Conservation (phyloP, 2,888 invertebrate species). For the Apodemia hepburni region DNA sequence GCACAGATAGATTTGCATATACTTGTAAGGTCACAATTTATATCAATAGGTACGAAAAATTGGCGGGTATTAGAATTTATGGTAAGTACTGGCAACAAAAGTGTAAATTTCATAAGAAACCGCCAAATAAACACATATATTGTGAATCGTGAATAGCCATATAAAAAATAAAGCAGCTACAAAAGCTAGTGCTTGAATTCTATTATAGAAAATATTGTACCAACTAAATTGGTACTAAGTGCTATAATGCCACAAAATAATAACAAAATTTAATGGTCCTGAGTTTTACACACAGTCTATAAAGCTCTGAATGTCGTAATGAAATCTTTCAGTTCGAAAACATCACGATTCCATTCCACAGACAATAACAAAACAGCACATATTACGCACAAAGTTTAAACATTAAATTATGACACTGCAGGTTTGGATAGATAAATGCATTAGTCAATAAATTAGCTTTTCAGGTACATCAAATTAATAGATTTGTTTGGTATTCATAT, state of each 20-base stretch:
- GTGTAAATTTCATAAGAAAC: constrained; percentile 24
- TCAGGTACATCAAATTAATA: constrained; percentile 30
- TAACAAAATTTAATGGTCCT: constrained; percentile 58
- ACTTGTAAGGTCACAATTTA: neutral
- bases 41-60: neutral
- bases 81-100: constrained; percentile 9
- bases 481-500: constrained; percentile 26
- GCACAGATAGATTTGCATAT: neutral
- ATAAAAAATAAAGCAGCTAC: constrained; percentile 58
- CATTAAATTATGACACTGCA: constrained; percentile 58
- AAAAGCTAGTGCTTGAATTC: constrained; percentile 57
- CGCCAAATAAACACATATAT: constrained; percentile 25
- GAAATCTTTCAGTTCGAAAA: constrained; percentile 39
- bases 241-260: constrained; percentile 58
- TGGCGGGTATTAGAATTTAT: constrained; percentile 23
- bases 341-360: constrained; percentile 49
- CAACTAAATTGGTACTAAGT: constrained; percentile 46
- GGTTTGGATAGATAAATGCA: constrained; percentile 67
- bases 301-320: constrained; percentile 58
- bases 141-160: constrained; percentile 35
- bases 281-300: constrained; percentile 72
- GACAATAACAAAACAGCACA: constrained; percentile 62
- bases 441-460: constrained; percentile 31
- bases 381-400: constrained; percentile 63
- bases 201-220: constrained; percentile 6